Percentiles rank a stretch among this genome's conserved stretches.
These are phyloP conservation scores for Eulithis testata DNA, from an alignment of 2,888 invertebrate species.

Conservation along the genomic window DNA sequence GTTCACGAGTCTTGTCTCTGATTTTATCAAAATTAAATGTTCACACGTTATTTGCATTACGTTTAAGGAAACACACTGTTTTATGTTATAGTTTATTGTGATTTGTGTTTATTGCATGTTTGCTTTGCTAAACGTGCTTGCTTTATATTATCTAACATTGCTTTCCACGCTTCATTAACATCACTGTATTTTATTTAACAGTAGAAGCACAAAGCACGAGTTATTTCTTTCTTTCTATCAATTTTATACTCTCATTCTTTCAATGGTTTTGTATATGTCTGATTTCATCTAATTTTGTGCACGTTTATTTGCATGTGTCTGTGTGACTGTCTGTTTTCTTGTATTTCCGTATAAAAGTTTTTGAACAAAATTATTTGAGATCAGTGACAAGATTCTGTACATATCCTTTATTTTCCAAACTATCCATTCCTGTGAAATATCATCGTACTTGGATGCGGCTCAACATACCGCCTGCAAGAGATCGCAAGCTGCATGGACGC, in stretches of 20 bases:
- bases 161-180: constrained; percentile 51
- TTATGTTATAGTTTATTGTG: constrained; percentile 50
- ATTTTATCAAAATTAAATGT: constrained; percentile 46
- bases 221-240: constrained; percentile 35
- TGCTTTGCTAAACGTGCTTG: constrained; percentile 64
- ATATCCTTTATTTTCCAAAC: constrained; percentile 56
- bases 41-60: constrained; percentile 58
- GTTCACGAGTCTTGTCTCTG: constrained; percentile 78
- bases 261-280: constrained; percentile 49
- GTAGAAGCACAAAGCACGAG: constrained; percentile 36
- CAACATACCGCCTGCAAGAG: constrained; percentile 66
- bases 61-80: constrained; percentile 57
- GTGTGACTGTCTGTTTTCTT: constrained; percentile 57
- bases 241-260: constrained; percentile 35
- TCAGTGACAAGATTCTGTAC: constrained; percentile 81
- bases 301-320: constrained; percentile 60
- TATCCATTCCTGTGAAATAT: constrained; percentile 56
- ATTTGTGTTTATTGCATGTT: constrained; percentile 60
- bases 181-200: constrained; percentile 33
- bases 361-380: constrained; percentile 78
- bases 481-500: constrained; percentile 78
- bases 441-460: constrained; percentile 65
- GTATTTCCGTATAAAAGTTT: constrained; percentile 34
- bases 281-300: constrained; percentile 82
- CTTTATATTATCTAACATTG: constrained; percentile 41